phyloP scores from a whole-genome alignment of 1,140 invertebrate genomes.

The Drosophila tristis region DNA sequence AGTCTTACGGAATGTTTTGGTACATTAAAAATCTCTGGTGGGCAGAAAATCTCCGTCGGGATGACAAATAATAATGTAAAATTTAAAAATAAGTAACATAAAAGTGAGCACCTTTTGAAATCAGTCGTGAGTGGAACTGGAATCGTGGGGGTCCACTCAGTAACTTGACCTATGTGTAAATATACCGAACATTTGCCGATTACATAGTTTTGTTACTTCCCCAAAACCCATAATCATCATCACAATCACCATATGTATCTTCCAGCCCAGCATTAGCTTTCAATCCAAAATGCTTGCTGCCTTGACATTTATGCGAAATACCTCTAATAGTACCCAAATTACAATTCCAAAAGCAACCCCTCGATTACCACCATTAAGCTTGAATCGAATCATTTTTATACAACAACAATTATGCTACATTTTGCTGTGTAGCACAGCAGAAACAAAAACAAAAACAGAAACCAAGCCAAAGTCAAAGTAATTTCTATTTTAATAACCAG shows the following conservation, averaged over 20 bases:
- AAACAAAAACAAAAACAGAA: neutral
- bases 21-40: too few relatives aligned
- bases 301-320: conserved; percentile 39
- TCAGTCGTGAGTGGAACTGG: too few relatives aligned
- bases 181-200: too few relatives aligned
- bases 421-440: neutral
- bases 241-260: conserved; percentile 13
- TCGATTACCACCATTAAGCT: conserved; percentile 36
- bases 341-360: conserved; percentile 12
- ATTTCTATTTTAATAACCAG: conserved; percentile 50
- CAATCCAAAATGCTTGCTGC: conserved; percentile 2
- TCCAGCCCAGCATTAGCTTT: conserved; percentile 4
- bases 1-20: too few relatives aligned
- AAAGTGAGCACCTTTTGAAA: too few relatives aligned
- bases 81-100: too few relatives aligned
- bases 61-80: too few relatives aligned
- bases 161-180: neutral
- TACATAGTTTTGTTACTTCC: neutral
- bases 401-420: conserved; percentile 34
- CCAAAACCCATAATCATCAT: conserved; percentile 27
- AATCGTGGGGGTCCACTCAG: too few relatives aligned
- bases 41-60: too few relatives aligned
- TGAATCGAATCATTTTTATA: conserved; percentile 40
- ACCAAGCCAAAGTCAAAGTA: conserved; percentile 39
- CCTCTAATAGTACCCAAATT: conserved; percentile 36